phyloP scores from a whole-genome alignment of 2,113 vertebrate genomes.

The Myotis lucifugus region DNA sequence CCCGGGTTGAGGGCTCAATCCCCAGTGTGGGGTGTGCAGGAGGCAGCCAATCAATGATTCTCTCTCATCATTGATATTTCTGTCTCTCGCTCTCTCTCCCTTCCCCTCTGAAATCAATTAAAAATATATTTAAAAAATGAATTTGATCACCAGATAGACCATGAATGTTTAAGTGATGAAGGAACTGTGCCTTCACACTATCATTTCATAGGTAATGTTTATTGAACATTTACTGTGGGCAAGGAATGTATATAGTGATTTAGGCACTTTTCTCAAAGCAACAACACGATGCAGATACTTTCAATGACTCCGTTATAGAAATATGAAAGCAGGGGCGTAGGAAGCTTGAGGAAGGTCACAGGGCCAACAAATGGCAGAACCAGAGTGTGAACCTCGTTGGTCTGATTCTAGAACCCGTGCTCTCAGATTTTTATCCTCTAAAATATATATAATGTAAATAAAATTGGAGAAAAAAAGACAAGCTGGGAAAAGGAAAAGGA shows the following conservation, averaged over 20 bases:
- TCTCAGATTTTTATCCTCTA: not conserved
- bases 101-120: too few relatives aligned
- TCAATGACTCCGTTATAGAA: not conserved
- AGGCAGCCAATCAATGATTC: too few relatives aligned
- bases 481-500: not conserved
- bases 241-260: not conserved
- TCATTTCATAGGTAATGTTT: not conserved
- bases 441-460: not conserved
- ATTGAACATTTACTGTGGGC: not conserved
- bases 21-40: too few relatives aligned
- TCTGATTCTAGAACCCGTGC: not conserved
- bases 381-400: not conserved
- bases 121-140: too few relatives aligned
- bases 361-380: accelerated
- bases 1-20: too few relatives aligned
- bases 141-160: not conserved
- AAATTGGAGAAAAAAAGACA: not conserved
- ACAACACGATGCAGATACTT: not conserved
- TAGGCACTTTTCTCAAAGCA: not conserved
- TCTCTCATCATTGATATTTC: too few relatives aligned
- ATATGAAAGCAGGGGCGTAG: not conserved
- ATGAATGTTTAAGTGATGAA: not conserved
- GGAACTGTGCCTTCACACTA: not conserved
- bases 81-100: too few relatives aligned
- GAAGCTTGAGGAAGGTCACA: not conserved